Evolutionary conservation across 2,888 invertebrate species (phyloP).

Genomic region (Seira musarum): DNA sequence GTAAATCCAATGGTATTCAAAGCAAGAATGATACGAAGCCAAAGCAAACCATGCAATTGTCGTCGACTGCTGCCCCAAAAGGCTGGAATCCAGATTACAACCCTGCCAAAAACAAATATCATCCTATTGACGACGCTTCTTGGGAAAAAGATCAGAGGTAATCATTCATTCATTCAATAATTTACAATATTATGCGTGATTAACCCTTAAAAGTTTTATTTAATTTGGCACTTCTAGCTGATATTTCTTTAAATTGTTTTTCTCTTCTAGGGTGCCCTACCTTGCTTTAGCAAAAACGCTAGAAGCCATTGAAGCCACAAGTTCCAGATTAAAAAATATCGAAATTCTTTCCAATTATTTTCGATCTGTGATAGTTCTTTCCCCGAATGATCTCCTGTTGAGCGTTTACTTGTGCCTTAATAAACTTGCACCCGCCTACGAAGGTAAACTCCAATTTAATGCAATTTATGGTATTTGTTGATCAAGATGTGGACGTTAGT

Average conservation of each 20-base stretch:
- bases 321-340: constrained; percentile 90
- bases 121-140: constrained; percentile 87
- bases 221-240: constrained; percentile 2
- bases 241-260: constrained; percentile 26
- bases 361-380: constrained; percentile 89
- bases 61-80: constrained; percentile 37
- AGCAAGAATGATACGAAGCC: constrained; percentile 9
- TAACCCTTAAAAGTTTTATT: not conserved
- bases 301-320: constrained; percentile 89
- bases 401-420: constrained; percentile 97
- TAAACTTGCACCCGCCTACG: constrained; percentile 95
- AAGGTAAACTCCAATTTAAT: constrained; percentile 76
- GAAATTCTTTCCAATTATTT: constrained; percentile 94
- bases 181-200: not conserved
- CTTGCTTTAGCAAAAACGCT: constrained; percentile 92
- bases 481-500: not conserved
- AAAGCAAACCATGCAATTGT: constrained; percentile 24
- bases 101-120: constrained; percentile 82
- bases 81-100: constrained; percentile 76
- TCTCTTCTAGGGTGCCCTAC: constrained; percentile 85
- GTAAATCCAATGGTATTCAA: not conserved
- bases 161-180: constrained; percentile 50
- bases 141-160: constrained; percentile 84
- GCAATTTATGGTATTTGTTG: not conserved
- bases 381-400: constrained; percentile 90